Evolutionary conservation across 2,888 invertebrate genomes (phyloP).

Genomic region (Oxystoma pomonae): DNA sequence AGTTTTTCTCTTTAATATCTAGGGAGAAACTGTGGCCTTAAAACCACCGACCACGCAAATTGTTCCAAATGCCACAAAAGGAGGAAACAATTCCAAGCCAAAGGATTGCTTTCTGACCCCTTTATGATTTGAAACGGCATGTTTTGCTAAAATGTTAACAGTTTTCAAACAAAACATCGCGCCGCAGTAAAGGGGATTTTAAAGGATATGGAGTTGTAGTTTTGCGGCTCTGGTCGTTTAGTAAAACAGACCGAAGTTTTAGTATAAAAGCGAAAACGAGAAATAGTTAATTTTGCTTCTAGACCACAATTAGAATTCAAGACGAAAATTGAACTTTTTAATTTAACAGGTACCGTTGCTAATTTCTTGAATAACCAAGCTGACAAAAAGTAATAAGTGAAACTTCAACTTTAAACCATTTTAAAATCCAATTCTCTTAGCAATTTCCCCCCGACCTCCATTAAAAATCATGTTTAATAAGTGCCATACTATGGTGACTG

Average conservation of each 20-base stretch:
- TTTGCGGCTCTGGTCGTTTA: background rate
- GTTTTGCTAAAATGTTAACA: background rate
- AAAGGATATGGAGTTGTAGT: background rate
- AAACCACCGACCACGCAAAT: background rate
- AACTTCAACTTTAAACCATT: too few species aligned
- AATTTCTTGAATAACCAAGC: too few species aligned
- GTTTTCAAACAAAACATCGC: background rate
- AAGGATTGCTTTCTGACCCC: background rate
- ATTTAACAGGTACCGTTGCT: too few species aligned
- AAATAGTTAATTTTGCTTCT: background rate
- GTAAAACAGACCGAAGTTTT: slow-evolving; percentile 28
- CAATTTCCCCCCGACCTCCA: too few species aligned
- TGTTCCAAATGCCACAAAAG: background rate
- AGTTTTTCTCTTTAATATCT: too few species aligned
- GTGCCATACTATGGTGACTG: too few species aligned
- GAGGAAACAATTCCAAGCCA: background rate
- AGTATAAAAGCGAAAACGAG: background rate
- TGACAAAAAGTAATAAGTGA: too few species aligned
- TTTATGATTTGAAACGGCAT: background rate
- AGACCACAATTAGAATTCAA: too few species aligned
- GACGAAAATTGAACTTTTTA: too few species aligned
- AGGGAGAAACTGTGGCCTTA: too few species aligned
- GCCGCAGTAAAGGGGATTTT: background rate
- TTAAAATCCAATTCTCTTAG: too few species aligned
- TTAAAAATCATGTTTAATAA: too few species aligned